Evolutionary conservation across 2,797 vertebrate genomes (phyloP), one percentile per base, ranked within the genome.

Genomic region (Hippopotamyrus pictus): DNA sequence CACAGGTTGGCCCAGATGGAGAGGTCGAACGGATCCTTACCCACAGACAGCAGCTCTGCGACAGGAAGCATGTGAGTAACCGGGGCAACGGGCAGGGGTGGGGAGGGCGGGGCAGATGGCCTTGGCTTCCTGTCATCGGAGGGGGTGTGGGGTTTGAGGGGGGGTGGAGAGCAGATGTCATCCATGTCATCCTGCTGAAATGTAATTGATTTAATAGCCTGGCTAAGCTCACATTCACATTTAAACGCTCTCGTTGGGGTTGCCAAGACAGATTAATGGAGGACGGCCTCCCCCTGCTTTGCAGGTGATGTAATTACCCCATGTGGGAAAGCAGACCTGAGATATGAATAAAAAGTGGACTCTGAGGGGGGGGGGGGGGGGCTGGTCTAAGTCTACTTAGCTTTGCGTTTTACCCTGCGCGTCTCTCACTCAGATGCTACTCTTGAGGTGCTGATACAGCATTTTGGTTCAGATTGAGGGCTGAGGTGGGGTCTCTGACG

Each of bases 1-100:
- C 88, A 92, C 92, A 99, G 98, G 93, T 96, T 99, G 41, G 98
- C 98, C 0, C 98, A 99, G 93, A 98, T 99, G 98, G 98, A 99
- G 91, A 97, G 96, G 90, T 98, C 97, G 69, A 99, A 99, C 0
- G 98, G 98, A 79, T 99, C 98, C 73, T 95, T 99, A 92, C 97
- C 98, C 90, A 98, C 98, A 0, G 98, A 99, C 93, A 98, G 97
- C 92, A 99, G 98, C 94, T 99, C 98, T 2, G 98, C 97, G 89
- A 99, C 98, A 3, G 98, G 97, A 94, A 99, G 98, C 53, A 97
- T 99, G 98, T 99, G 96, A 98, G 98, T 97, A 94, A 82, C 29
- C 48, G 8, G 59, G 83, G 29, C 6, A 5, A 9, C 37, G 5
- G 79, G 46, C 85, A 29, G 12, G n/a, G 2, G 7, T 33, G 12